Evolutionary conservation across 92 coral and sea anemone species (phyloP).

Genomic region (Parazoanthus darwini): DNA sequence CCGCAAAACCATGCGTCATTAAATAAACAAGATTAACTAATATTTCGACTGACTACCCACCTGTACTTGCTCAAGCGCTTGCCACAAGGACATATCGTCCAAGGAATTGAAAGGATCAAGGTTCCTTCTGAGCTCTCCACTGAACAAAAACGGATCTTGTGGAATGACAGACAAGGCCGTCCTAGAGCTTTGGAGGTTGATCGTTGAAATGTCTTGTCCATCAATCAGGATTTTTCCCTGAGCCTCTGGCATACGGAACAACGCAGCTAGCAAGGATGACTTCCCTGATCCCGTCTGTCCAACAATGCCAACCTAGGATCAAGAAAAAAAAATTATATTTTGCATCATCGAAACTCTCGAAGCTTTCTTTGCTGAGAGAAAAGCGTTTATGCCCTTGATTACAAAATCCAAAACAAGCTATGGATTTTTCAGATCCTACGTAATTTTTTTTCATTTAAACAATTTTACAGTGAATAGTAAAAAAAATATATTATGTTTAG

Average conservation of each 20-base stretch:
- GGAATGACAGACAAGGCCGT: conserved; percentile 34
- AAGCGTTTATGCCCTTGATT: no score
- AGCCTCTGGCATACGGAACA: conserved; percentile 27
- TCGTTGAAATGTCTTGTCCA: conserved; percentile 10
- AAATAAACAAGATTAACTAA: background rate
- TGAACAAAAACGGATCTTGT: conserved; percentile 27
- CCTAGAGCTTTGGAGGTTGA: conserved; percentile 29
- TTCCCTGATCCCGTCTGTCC: conserved; percentile 28
- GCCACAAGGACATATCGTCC: conserved; percentile 31
- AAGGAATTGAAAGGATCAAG: conserved; percentile 10
- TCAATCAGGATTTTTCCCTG: conserved; percentile 13
- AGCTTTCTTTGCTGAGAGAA: background rate
- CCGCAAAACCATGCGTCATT: background rate
- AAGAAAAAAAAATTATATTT: background rate
- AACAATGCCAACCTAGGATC: conserved; percentile 9
- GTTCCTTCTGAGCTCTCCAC: conserved; percentile 33
- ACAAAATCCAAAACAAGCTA: no score
- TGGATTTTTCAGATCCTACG: no score
- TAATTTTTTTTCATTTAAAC: no score
- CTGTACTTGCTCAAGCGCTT: conserved; percentile 38
- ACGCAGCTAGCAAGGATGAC: conserved; percentile 17
- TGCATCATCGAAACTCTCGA: no score
- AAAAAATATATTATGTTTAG: no score
- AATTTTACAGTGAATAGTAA: no score
- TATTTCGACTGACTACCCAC: background rate